Percentiles rank a stretch among this genome's conserved stretches.
Evolutionary conservation across 2,113 vertebrate genomes (phyloP).

Genomic region (Aleadryas rufinucha): DNA sequence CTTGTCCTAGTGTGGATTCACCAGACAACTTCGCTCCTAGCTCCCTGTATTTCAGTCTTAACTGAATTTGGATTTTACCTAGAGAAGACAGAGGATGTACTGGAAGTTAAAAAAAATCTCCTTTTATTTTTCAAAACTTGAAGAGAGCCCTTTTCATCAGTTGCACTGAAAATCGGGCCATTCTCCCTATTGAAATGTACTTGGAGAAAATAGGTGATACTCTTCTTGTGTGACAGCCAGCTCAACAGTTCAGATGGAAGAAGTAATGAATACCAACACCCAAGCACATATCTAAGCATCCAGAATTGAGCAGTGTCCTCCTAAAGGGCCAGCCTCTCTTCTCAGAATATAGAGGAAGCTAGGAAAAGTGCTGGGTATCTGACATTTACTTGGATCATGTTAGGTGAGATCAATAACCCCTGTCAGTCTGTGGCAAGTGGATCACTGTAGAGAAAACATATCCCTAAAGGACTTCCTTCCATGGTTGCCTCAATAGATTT

Average conservation of each 20-base stretch:
- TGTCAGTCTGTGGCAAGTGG: background rate
- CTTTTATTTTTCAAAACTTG: background rate
- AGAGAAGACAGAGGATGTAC: background rate
- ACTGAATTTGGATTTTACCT: background rate
- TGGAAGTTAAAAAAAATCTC: background rate
- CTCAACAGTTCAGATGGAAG: background rate
- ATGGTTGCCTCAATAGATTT: background rate
- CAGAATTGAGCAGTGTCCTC: background rate
- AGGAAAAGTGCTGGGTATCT: background rate
- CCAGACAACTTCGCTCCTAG: background rate
- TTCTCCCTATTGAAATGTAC: background rate
- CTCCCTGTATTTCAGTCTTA: background rate
- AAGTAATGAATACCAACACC: background rate
- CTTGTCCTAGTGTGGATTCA: background rate
- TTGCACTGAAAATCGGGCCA: background rate
- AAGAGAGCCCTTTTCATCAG: background rate
- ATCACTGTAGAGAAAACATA: background rate
- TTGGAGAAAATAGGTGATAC: background rate
- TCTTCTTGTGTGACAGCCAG: background rate
- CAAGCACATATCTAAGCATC: background rate
- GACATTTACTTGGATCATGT: background rate
- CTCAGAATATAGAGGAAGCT: background rate
- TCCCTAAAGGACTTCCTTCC: background rate
- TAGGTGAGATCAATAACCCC: background rate
- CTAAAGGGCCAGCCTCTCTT: background rate